Conservation (phyloP, 2,797 vertebrate genomes). For the Dipus sagitta region DNA sequence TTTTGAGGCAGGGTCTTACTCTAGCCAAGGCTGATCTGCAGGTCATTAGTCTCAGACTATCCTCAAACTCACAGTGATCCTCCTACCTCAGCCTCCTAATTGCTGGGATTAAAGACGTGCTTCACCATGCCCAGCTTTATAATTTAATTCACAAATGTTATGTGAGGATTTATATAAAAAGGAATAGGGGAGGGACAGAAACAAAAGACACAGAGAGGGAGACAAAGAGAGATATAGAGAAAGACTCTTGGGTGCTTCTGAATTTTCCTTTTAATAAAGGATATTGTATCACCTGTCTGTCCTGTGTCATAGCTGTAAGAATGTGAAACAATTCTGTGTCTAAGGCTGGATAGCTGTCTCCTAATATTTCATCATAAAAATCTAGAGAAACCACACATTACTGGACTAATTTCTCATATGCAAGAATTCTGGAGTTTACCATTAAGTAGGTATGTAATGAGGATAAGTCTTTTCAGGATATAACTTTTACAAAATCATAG, state of each 20-base stretch:
- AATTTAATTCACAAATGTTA: background rate
- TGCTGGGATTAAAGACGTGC: too few species aligned
- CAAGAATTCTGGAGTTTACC: background rate
- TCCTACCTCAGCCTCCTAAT: too few species aligned
- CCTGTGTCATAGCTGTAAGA: background rate
- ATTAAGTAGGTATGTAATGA: background rate
- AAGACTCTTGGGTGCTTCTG: fast-evolving
- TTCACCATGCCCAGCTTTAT: too few species aligned
- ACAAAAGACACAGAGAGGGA: background rate
- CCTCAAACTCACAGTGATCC: too few species aligned
- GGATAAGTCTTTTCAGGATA: background rate
- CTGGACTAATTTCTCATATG: background rate
- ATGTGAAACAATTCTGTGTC: background rate
- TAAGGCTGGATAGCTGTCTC: too few species aligned
- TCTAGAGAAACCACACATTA: background rate
- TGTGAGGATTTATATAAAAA: background rate
- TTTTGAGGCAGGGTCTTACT: too few species aligned
- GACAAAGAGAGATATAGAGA: fast-evolving
- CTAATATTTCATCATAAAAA: background rate
- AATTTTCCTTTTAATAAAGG: background rate
- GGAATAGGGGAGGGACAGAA: background rate
- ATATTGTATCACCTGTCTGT: background rate
- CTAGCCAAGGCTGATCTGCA: too few species aligned
- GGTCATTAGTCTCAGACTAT: too few species aligned
- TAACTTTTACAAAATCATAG: background rate